phyloP scores from a whole-genome alignment of 1,140 invertebrate species.

The Orchestia grillus region DNA sequence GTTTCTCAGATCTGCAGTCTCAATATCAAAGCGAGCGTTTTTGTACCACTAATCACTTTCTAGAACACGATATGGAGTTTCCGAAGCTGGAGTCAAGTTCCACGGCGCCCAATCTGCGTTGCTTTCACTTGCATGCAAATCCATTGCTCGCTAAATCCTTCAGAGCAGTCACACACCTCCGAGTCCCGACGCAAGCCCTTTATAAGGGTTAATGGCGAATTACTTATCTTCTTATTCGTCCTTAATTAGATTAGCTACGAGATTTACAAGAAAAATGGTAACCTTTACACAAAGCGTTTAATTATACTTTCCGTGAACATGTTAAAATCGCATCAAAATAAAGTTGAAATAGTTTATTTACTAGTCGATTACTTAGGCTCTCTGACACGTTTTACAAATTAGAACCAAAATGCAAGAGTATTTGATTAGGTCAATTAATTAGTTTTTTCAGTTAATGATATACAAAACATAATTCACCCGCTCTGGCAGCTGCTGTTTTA shows the following conservation, averaged over 20 bases:
- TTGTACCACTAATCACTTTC: conserved; percentile 47
- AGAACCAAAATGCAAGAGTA: background rate
- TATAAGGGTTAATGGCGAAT: background rate
- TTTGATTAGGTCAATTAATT: background rate
- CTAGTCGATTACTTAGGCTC: background rate
- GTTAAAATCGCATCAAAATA: background rate
- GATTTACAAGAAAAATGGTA: background rate
- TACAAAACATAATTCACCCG: background rate
- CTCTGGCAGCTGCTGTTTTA: background rate
- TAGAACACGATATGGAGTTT: conserved; percentile 32
- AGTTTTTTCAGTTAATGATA: background rate
- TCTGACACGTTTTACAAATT: background rate
- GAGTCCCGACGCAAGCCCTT: background rate
- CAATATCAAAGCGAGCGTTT: background rate
- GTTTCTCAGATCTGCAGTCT: background rate
- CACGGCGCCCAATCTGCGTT: background rate
- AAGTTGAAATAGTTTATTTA: background rate
- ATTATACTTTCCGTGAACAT: background rate
- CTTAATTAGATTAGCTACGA: background rate
- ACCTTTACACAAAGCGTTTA: background rate
- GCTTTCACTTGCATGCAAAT: conserved; percentile 33
- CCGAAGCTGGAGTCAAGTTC: background rate
- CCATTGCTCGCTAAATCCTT: background rate
- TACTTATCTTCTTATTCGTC: background rate
- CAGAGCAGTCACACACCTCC: background rate